Evolutionary conservation across 2,888 invertebrate genomes (phyloP).

Genomic region (Tethea ocularis): DNA sequence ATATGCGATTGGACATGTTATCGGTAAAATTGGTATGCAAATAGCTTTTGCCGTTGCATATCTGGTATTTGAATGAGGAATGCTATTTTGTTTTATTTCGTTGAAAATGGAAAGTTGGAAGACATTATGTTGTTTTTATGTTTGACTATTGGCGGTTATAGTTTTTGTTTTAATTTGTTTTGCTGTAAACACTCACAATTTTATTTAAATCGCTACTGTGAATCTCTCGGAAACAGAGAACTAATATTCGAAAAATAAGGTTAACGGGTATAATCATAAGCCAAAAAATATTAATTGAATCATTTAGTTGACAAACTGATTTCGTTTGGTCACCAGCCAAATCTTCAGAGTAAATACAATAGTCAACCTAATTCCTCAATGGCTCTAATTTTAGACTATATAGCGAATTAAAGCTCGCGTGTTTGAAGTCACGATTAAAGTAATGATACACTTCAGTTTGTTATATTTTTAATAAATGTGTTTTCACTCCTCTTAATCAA

Average conservation of each 20-base stretch:
- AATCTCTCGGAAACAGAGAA: too few species aligned
- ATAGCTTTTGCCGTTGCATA: neutral
- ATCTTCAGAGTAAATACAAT: constrained; percentile 33
- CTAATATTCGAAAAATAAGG: neutral
- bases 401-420: neutral
- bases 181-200: too few species aligned
- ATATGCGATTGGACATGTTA: neutral
- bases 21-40: neutral
- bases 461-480: neutral
- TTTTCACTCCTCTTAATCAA: too few species aligned
- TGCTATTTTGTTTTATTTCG: neutral
- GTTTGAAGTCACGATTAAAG: neutral
- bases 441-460: neutral
- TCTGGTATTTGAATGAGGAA: neutral
- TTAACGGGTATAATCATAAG: neutral
- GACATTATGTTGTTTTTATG: neutral
- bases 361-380: constrained; percentile 42
- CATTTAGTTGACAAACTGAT: constrained; percentile 3
- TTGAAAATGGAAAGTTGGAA: neutral
- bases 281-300: constrained; percentile 3
- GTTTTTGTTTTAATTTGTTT: neutral
- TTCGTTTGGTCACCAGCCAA: constrained; percentile 13
- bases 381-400: constrained; percentile 24
- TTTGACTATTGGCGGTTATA: neutral
- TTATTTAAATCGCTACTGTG: too few species aligned